These are phyloP conservation scores for Danio choprae DNA, from an alignment of 2,797 vertebrate species.

Conservation along the genomic window DNA sequence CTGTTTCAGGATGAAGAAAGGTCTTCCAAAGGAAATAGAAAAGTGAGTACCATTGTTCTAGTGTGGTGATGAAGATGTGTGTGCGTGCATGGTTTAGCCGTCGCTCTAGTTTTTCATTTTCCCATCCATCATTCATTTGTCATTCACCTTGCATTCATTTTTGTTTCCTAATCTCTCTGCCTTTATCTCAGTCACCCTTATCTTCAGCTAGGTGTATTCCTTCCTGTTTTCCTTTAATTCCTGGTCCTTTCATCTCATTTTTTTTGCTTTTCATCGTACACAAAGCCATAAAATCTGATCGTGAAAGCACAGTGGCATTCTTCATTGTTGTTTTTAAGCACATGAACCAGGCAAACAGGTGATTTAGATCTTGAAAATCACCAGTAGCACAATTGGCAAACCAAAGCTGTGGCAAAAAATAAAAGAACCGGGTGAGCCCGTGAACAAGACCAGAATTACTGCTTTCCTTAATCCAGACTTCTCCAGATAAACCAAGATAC, in stretches of 20 bases:
- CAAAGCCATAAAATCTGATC: conserved; percentile 20
- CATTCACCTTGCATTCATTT: background rate
- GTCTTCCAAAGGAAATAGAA: conserved; percentile 88
- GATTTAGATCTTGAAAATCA: background rate
- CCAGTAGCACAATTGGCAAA: background rate
- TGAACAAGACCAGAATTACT: background rate
- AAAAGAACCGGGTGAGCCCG: background rate
- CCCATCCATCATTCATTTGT: background rate
- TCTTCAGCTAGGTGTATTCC: conserved; percentile 37
- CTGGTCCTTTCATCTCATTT: conserved; percentile 54
- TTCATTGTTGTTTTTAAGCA: conserved; percentile 3
- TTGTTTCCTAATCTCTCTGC: conserved; percentile 34
- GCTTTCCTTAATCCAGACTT: background rate
- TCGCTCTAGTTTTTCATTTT: conserved; percentile 9
- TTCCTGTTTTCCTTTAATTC: conserved; percentile 63
- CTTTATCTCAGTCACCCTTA: conserved; percentile 42
- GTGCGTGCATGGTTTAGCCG: background rate
- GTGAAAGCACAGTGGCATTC: conserved; percentile 1
- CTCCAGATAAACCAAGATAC: conserved; percentile 5
- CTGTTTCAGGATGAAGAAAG: conserved; percentile 91
- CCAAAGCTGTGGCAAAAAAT: background rate
- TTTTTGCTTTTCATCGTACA: conserved; percentile 31
- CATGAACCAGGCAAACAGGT: background rate
- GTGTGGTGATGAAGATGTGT: conserved; percentile 27
- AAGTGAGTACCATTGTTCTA: conserved; percentile 88